Evolutionary conservation across 2,113 vertebrate genomes (phyloP).

Genomic region (Hipposideros armiger): DNA sequence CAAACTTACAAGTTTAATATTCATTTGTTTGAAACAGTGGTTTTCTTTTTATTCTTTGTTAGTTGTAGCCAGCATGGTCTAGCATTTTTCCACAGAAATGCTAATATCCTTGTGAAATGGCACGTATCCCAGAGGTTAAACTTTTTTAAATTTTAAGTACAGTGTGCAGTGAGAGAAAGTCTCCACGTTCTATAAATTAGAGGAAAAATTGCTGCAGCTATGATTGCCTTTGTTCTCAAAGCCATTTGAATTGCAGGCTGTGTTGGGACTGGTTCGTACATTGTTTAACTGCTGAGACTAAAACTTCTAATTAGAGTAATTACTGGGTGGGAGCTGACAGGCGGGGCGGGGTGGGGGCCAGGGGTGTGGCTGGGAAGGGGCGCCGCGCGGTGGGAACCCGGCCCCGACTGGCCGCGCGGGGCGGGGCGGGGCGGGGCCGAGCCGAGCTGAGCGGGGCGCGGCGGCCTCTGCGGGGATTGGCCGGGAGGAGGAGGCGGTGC

Average conservation of each 20-base stretch:
- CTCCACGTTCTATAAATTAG: constrained; percentile 70
- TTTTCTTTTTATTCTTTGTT: neutral
- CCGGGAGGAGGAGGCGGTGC: constrained; percentile 65
- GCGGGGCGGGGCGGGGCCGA: constrained; percentile 71
- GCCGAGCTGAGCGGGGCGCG: constrained; percentile 72
- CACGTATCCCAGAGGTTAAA: neutral
- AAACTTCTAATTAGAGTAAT: constrained; percentile 81
- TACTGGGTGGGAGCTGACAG: constrained; percentile 65
- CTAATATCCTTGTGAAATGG: neutral
- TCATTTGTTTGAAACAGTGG: neutral
- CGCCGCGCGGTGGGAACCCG: constrained; percentile 22
- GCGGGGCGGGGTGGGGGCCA: constrained; percentile 51
- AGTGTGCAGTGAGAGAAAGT: constrained; percentile 42
- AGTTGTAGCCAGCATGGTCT: neutral
- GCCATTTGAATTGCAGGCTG: constrained; percentile 65
- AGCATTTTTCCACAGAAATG: constrained; percentile 55
- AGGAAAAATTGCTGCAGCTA: constrained; percentile 68
- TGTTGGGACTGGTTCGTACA: constrained; percentile 77
- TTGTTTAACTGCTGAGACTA: constrained; percentile 73
- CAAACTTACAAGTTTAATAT: neutral
- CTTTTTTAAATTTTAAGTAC: neutral
- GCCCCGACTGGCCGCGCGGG: constrained; percentile 60
- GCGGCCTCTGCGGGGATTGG: constrained; percentile 79
- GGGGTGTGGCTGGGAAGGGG: constrained; percentile 54
- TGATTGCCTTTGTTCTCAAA: constrained; percentile 69